Evolutionary conservation across 2,888 invertebrate species (phyloP).

Genomic region (Ditylenchus weischeri): DNA sequence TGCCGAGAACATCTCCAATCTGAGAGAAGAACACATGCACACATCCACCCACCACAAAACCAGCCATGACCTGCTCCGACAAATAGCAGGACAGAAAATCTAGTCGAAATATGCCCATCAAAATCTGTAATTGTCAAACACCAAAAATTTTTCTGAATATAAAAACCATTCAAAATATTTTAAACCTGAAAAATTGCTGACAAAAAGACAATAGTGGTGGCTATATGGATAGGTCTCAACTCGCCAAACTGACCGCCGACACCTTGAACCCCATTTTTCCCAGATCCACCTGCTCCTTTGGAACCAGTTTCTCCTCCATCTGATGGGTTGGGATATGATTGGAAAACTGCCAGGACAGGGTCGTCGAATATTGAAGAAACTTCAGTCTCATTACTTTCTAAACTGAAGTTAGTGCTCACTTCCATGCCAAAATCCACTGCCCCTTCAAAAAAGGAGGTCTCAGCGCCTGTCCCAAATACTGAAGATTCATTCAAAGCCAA

Average conservation of each 20-base stretch:
- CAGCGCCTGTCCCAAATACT: constrained; percentile 4
- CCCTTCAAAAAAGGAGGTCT: constrained; percentile 4
- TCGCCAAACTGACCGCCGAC: constrained; percentile 10
- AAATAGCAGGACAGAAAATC: constrained; percentile 54
- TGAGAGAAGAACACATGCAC: constrained; percentile 57
- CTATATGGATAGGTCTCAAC: constrained; percentile 46
- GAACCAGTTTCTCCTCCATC: background rate
- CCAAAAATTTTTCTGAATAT: constrained; percentile 10
- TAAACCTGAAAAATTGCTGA: constrained; percentile 49
- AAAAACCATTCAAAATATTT: constrained; percentile 13
- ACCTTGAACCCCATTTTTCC: background rate
- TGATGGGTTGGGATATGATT: background rate
- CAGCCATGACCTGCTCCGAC: constrained; percentile 56
- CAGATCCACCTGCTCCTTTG: background rate
- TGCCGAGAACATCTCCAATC: constrained; percentile 51
- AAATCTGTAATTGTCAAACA: constrained; percentile 34
- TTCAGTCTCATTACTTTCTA: constrained; percentile 1
- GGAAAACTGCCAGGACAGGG: constrained; percentile 1
- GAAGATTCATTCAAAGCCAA: constrained; percentile 19
- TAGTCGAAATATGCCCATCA: constrained; percentile 53
- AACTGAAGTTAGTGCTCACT: background rate
- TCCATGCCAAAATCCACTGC: no score
- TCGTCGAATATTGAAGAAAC: constrained; percentile 11
- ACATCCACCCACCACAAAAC: constrained; percentile 56
- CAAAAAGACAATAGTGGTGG: constrained; percentile 53